Base-by-base conservation (phyloP, 92 coral and sea anemone genomes). In the Bergia sp. region DNA sequence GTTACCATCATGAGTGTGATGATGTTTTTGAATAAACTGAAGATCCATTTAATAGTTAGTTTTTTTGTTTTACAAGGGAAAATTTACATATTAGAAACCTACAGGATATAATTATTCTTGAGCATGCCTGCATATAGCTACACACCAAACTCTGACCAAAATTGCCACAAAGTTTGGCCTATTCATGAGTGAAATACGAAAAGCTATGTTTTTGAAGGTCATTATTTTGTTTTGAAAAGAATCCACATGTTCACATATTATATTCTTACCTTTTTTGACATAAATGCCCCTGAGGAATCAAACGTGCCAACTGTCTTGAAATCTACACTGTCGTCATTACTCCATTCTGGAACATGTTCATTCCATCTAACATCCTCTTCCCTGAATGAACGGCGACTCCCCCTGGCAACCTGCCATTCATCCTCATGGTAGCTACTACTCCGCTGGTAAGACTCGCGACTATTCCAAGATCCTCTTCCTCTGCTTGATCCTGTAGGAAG, bases 271-370 rank as follows among this genome's bases (percentile, higher is more conserved):
- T 94, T 97, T 40, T 87, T 89, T 13, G 92, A 90, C 75, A 95
- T 92, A 88, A 97, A 97, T 23, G 99, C 99, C 7, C 99, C 99
- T 8, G 97, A 91, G 36, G 98, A 90, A 81, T 97, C 99, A 94
- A 97, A 97, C 37, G 98, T 93, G 13, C 99, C 99, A 18, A 94
- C 92, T 4, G 90, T 91, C 29, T 90, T 91, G 55, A 96, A 92
- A 79, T 97, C 99, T n/a, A 93, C 97, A 61, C 76, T 88, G 80
- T 97, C 99, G 37, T 93, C 93, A 88, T 93, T 94, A 83, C 99
- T 96, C 98, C 99, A 96, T 79, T 97, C 99, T 2, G 99, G 98
- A 47, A 95, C 86, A 50, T 91, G 92, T 36, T 94, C 98, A 88
- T 76, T 89, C 98, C 96, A 93, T 76, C 94, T 84, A 7, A 81